phyloP scores from a whole-genome alignment of 2,113 vertebrate genomes.

The Oncorhynchus kisutch region DNA sequence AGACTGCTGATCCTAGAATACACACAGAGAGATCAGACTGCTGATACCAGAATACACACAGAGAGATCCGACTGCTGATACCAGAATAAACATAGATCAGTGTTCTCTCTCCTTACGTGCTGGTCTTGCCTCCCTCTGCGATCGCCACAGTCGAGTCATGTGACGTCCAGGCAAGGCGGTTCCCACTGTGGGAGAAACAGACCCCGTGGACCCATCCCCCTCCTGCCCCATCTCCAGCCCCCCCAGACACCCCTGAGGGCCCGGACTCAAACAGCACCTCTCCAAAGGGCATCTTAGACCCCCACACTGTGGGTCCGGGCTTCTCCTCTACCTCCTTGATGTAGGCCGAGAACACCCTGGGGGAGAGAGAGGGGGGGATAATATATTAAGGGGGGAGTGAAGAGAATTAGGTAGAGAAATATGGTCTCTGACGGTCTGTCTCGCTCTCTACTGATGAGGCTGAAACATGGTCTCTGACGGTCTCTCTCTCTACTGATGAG shows the following conservation, averaged over 20 bases:
- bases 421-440: neutral
- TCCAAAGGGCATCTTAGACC: conserved; percentile 98
- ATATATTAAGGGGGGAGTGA: too few species aligned
- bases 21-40: too few species aligned
- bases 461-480: too few species aligned
- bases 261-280: conserved; percentile 96
- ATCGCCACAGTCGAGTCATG: conserved; percentile 94
- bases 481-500: too few species aligned
- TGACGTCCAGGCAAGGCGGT: conserved; percentile 90
- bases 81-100: too few species aligned
- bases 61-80: too few species aligned
- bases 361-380: neutral
- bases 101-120: conserved; percentile 53
- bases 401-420: conserved; percentile 78
- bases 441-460: too few species aligned
- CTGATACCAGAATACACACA: too few species aligned
- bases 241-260: conserved; percentile 89
- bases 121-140: conserved; percentile 85
- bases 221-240: conserved; percentile 70
- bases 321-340: conserved; percentile 99
- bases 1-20: neutral
- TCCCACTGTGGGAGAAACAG: conserved; percentile 88
- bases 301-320: conserved; percentile 95
- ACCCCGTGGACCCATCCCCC: conserved; percentile 94
- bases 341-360: conserved; percentile 98